Base-by-base conservation (phyloP, 2,888 invertebrate genomes). In the Nymphalis c-album region DNA sequence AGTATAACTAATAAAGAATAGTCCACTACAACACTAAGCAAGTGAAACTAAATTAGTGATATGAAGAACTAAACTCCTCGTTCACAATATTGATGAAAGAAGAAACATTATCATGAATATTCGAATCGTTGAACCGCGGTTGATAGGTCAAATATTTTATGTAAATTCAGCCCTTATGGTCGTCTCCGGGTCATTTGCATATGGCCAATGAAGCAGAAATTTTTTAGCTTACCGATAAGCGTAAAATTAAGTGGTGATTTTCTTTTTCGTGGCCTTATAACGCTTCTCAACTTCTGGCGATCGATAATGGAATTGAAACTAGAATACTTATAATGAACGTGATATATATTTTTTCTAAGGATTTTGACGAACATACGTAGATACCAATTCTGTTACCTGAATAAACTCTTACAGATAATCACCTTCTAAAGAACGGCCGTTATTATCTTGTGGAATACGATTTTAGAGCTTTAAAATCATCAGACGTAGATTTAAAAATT, bases 101-200 rank as follows among this genome's bases (percentile, higher is more conserved):
- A 69, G 67, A 60, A 61, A 60, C 63, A 48, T 69, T 67, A 63
- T 75, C 72, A 75, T 75, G 74, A 74, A 74, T 74, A 74, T 74
- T 73, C 71, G 71, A 70, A 67, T 67, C 70, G 67, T 55, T 69
- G 71, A 71, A 69, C 71, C 71, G 73, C 64, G 66, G 69, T 67
- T 69, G 73, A 77, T 74, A 74, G 75, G 73, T 76, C 74, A 73
- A 75, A 73, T 73, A 75, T 75, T 77, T 76, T 76, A 78, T 78
- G 76, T 68, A 74, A 76, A 76, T 76, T 64, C 71, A 67, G 71
- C 74, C 73, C 75, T 74, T 72, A 76, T 73, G 68, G 73, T 67
- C 72, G 70, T 69, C 74, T 72, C 63, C 73, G 72, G 71, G 66
- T 67, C 71, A 79, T 79, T 77, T 76, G 76, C 78, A 79, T 78